phyloP scores from a whole-genome alignment of 2,797 vertebrate species.

The Myotis pilosus region DNA sequence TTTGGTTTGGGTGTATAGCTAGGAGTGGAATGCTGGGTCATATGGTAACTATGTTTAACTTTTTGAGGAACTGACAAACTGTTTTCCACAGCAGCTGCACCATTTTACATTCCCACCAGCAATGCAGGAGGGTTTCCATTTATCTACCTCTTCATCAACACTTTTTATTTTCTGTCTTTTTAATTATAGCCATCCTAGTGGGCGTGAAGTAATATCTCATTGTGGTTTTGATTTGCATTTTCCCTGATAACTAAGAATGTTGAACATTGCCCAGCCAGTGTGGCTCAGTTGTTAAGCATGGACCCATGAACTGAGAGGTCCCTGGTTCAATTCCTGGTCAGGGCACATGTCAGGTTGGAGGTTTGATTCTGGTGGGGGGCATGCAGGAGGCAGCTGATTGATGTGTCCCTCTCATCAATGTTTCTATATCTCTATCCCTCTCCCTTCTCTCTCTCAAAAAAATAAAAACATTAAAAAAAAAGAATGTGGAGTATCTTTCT shows the following conservation, averaged over 20 bases:
- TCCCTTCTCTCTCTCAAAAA: too few species aligned
- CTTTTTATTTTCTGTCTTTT: conserved; percentile 6
- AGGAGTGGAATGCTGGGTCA: not conserved
- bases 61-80: not conserved
- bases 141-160: not conserved
- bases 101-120: not conserved
- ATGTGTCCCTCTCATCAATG: too few species aligned
- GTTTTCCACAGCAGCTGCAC: not conserved
- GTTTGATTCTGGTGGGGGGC: too few species aligned
- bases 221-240: conserved; percentile 28
- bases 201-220: not conserved
- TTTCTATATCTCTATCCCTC: too few species aligned
- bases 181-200: not conserved
- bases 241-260: not conserved
- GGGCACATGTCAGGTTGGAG: too few species aligned
- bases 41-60: not conserved
- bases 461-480: not conserved
- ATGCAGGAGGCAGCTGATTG: too few species aligned
- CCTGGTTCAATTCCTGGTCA: too few species aligned
- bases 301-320: too few species aligned
- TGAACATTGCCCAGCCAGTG: too few species aligned
- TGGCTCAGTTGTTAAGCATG: too few species aligned
- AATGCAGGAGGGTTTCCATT: not conserved
- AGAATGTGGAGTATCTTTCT: not conserved
- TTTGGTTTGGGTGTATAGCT: not conserved